Evolutionary conservation across 2,113 vertebrate genomes (phyloP).

Genomic region (Psittacara wagleri): DNA sequence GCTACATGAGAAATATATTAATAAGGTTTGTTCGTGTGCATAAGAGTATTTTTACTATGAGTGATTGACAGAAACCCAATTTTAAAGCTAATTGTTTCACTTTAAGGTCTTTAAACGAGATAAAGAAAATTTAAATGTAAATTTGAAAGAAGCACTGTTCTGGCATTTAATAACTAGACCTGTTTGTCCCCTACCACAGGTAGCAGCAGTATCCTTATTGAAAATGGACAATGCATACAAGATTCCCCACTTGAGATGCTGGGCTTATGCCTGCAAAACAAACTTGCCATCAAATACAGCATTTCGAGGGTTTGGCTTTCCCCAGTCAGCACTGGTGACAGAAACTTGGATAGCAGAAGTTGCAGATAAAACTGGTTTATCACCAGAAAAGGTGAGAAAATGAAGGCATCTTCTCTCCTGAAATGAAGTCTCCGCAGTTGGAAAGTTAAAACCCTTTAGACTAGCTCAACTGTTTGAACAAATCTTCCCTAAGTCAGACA

Average conservation of each 20-base stretch:
- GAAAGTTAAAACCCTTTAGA: neutral
- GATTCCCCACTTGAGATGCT: slow-evolving; percentile 79
- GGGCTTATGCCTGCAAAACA: slow-evolving; percentile 73
- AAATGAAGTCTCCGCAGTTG: neutral
- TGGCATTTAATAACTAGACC: neutral
- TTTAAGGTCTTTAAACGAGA: neutral
- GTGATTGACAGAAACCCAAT: neutral
- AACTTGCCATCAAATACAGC: slow-evolving; percentile 85
- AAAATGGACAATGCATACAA: slow-evolving; percentile 83
- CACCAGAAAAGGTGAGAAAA: slow-evolving; percentile 76
- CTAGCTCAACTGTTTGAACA: neutral
- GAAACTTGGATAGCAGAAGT: slow-evolving; percentile 82
- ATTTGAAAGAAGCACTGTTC: neutral
- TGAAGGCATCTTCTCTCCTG: neutral
- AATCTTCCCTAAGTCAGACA: neutral
- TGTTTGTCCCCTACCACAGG: slow-evolving; percentile 57
- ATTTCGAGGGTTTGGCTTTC: slow-evolving; percentile 85
- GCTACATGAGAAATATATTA: neutral
- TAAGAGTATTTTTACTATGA: neutral
- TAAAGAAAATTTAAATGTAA: neutral
- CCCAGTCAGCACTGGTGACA: slow-evolving; percentile 76
- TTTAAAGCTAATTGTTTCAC: neutral
- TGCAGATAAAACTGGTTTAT: slow-evolving; percentile 70
- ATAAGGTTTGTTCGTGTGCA: neutral
- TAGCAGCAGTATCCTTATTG: slow-evolving; percentile 77